Base-by-base conservation (phyloP, 2,797 vertebrate species). In the Sebastes taczanowskii region DNA sequence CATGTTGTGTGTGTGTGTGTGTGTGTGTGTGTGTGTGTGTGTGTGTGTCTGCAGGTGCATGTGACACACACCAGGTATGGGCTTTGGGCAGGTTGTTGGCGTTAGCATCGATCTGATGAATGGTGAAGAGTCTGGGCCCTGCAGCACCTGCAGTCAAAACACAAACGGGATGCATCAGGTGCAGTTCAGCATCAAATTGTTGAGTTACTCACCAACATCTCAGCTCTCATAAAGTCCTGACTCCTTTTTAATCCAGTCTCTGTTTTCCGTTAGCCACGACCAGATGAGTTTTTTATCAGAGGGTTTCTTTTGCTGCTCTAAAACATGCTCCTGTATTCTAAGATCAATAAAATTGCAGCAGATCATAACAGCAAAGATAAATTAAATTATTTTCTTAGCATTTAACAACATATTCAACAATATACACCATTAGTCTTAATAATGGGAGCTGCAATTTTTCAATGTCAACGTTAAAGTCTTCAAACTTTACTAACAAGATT, bases 71-170 rank as follows among this genome's bases (percentile, higher is more conserved):
- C 98, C 98, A 99, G 29, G 98, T 99, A 60, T 99, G 98, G 81
- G 98, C 98, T 95, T 99, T 99, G 23, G 98, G 98, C 92, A 99
- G 86, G 68, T 99, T 98, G 79, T 99, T 97, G 64, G 97, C 95
- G 94, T 96, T 99, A 87, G 98, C 98, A 64, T 99, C 98, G 2
- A 99, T 99, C 95, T 99, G 97, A 93, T 99, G 98, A 68, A 99
- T 99, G 80, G 98, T 99, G 81, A 99, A 99, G 83, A 99, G 97
- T 56, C 98, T 95, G 4, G 98, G 98, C 20, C 98, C 98, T 7
- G 98, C 98, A 80, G 98, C 98, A 78, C 98, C 98, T 99, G 94
- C 38, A 82, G 66, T 6, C 10, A 60, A 61, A 81, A 72, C 69
- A 74, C 67, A 72, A 61, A 71, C 13, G 29, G 20, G 29, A 69